Conservation (phyloP, 1,140 invertebrate species). For the Drosophila suzukii region DNA sequence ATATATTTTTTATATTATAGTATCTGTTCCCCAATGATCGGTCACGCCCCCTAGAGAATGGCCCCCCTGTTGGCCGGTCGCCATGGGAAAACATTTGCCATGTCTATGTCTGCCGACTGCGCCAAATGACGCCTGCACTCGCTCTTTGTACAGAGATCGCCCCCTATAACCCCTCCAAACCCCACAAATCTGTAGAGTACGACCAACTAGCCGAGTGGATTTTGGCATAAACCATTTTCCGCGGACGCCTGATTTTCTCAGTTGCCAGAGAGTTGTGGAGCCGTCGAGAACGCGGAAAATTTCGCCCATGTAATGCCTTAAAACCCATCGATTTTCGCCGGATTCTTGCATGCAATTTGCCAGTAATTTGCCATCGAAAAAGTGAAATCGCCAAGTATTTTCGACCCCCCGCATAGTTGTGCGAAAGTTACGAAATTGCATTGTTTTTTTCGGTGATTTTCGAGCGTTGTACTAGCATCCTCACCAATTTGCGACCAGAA, state of each 20-base stretch:
- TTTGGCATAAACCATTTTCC: constrained; percentile 77
- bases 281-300: constrained; percentile 65
- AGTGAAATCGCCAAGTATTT: constrained; percentile 54
- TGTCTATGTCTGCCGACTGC: constrained; percentile 60
- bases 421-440: constrained; percentile 62
- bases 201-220: constrained; percentile 44
- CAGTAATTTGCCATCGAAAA: constrained; percentile 20
- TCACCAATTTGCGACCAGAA: constrained; percentile 41
- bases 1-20: background rate
- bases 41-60: background rate
- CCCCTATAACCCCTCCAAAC: constrained; percentile 27
- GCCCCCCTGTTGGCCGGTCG: constrained; percentile 43
- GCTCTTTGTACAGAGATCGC: constrained; percentile 12
- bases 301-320: constrained; percentile 14
- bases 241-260: constrained; percentile 76
- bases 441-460: constrained; percentile 13
- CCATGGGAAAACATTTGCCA: constrained; percentile 45
- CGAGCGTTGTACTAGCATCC: constrained; percentile 37
- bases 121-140: constrained; percentile 62
- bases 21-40: background rate
- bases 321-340: constrained; percentile 8
- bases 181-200: constrained; percentile 5
- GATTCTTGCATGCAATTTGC: constrained; percentile 33
- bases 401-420: constrained; percentile 9
- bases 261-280: constrained; percentile 69